Evolutionary conservation across 1,140 invertebrate species (phyloP).

Genomic region (Cyclina sinensis): DNA sequence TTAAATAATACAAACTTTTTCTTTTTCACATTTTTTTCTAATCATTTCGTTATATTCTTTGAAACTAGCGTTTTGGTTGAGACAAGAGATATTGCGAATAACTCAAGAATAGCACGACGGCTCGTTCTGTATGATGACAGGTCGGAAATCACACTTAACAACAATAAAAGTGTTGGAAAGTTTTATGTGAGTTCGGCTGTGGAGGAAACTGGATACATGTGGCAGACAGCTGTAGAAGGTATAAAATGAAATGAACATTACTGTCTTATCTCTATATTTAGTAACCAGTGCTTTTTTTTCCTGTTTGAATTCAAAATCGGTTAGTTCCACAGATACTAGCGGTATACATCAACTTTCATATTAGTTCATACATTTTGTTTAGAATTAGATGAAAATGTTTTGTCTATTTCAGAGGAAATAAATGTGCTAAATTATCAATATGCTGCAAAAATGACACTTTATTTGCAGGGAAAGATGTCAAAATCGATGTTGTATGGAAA

Average conservation of each 20-base stretch:
- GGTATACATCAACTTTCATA: too few species aligned
- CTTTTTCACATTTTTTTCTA: too few species aligned
- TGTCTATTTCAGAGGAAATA: too few species aligned
- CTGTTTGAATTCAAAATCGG: too few species aligned
- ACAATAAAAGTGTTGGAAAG: not conserved
- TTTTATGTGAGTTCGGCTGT: conserved; percentile 45
- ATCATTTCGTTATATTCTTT: not conserved
- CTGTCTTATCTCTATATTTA: too few species aligned
- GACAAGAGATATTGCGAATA: conserved; percentile 47
- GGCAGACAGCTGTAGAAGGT: conserved; percentile 36
- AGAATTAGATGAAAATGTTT: too few species aligned
- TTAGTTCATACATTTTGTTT: too few species aligned
- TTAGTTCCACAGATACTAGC: too few species aligned
- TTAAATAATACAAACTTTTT: not conserved
- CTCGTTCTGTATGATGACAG: conserved; percentile 35
- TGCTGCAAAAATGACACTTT: too few species aligned
- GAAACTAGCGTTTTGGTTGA: conserved; percentile 40
- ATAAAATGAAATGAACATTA: not conserved
- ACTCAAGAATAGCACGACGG: conserved; percentile 33
- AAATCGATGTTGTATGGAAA: not conserved
- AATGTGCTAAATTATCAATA: too few species aligned
- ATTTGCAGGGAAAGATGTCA: too few species aligned
- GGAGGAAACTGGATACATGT: conserved; percentile 48
- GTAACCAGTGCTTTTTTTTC: too few species aligned
- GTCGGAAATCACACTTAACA: not conserved